Conservation (phyloP, 2,888 invertebrate species). For the Vanessa cardui region DNA sequence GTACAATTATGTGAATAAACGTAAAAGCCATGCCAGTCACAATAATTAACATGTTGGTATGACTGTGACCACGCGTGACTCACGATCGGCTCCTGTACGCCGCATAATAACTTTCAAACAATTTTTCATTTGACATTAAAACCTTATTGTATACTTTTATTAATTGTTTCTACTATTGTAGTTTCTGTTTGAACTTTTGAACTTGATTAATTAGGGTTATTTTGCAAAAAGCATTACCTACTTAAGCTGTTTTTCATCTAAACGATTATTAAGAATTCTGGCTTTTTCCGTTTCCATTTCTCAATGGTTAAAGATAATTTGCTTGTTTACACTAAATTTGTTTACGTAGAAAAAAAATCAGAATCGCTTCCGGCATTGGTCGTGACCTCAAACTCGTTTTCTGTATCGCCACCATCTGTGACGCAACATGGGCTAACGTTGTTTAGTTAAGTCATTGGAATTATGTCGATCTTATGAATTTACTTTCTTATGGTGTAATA, state of each 20-base stretch:
- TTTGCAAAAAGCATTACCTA: background rate
- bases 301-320: background rate
- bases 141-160: slow-evolving; percentile 9
- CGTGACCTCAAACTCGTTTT: slow-evolving; percentile 42
- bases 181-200: background rate
- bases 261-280: background rate
- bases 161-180: slow-evolving; percentile 8
- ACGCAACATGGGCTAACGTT: slow-evolving; percentile 16
- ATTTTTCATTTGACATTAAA: slow-evolving; percentile 34
- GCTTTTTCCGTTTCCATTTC: background rate
- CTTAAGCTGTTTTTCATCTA: background rate
- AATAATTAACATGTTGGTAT: slow-evolving; percentile 43
- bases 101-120: slow-evolving; percentile 36
- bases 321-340: slow-evolving; percentile 27
- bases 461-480: slow-evolving; percentile 1
- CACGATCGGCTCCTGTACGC: slow-evolving; percentile 45
- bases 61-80: slow-evolving; percentile 42
- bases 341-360: slow-evolving; percentile 39
- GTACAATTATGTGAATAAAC: slow-evolving; percentile 34
- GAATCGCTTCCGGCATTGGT: slow-evolving; percentile 47
- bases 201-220: background rate
- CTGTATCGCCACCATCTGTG: slow-evolving; percentile 29
- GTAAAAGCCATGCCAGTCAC: slow-evolving; percentile 38
- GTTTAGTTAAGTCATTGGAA: slow-evolving; percentile 13
- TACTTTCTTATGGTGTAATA: slow-evolving; percentile 10